phyloP scores from a whole-genome alignment of 2,797 vertebrate species.

The Chiloscyllium punctatum region DNA sequence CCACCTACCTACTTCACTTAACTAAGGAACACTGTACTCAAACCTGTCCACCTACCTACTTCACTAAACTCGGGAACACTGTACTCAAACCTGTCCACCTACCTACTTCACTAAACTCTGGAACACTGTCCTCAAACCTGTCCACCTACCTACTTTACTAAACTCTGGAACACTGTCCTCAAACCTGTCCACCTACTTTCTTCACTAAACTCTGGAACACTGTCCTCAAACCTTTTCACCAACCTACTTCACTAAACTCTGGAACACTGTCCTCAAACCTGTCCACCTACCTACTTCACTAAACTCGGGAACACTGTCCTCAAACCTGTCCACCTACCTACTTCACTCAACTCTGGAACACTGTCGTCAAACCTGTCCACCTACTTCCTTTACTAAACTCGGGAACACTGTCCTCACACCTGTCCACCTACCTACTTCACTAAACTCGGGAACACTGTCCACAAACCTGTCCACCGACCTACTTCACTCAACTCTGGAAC shows the following conservation, averaged over 20 bases:
- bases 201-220: not conserved
- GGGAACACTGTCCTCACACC: not conserved
- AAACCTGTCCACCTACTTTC: not conserved
- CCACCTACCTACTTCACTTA: no score
- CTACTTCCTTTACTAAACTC: not conserved
- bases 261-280: not conserved
- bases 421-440: no score
- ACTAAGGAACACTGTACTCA: not conserved
- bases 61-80: not conserved
- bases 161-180: not conserved
- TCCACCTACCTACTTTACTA: not conserved
- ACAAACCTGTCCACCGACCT: not conserved
- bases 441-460: not conserved
- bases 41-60: not conserved
- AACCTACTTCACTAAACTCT: not conserved
- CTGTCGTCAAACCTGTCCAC: not conserved
- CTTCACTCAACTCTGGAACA: not conserved
- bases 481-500: not conserved
- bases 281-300: not conserved
- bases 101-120: not conserved
- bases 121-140: not conserved
- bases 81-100: not conserved
- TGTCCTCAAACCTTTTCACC: not conserved
- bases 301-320: not conserved
- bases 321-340: not conserved